Percentiles rank a stretch among this genome's conserved stretches.
phyloP scores from a whole-genome alignment of 2,797 vertebrate genomes.

The Allenopithecus nigroviridis region DNA sequence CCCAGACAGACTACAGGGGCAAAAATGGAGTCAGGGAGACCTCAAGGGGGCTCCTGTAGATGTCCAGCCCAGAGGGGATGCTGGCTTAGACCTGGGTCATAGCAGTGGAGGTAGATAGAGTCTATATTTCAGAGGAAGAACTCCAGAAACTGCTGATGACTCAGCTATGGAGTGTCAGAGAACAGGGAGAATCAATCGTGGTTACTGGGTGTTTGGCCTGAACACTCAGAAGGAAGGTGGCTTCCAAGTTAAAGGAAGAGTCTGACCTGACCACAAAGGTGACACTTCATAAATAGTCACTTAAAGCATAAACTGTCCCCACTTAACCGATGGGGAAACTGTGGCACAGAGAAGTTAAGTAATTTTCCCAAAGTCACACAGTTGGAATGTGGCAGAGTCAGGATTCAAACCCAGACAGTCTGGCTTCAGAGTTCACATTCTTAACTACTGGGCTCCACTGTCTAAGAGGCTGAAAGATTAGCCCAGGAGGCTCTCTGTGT shows the following conservation, averaged over 20 bases:
- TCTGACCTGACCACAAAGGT: background rate
- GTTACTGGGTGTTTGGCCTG: background rate
- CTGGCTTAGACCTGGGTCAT: background rate
- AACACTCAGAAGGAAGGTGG: background rate
- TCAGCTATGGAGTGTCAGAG: background rate
- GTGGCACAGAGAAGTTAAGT: background rate
- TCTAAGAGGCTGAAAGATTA: too few species aligned
- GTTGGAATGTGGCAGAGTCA: background rate
- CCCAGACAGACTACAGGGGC: background rate
- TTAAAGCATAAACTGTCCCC: background rate
- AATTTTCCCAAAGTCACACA: background rate
- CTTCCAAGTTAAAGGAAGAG: background rate
- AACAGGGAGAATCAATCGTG: fast-evolving
- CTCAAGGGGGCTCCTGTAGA: background rate
- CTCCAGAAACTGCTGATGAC: too few species aligned
- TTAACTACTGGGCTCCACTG: background rate
- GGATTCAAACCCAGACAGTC: background rate
- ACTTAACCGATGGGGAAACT: background rate
- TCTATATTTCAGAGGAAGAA: background rate
- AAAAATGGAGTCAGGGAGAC: background rate
- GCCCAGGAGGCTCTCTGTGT: background rate
- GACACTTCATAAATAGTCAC: background rate
- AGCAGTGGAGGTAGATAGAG: background rate
- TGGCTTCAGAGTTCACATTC: background rate
- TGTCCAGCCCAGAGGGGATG: background rate